phyloP scores from a whole-genome alignment of 2,888 invertebrate species.

The Ferdinandea cuprea region DNA sequence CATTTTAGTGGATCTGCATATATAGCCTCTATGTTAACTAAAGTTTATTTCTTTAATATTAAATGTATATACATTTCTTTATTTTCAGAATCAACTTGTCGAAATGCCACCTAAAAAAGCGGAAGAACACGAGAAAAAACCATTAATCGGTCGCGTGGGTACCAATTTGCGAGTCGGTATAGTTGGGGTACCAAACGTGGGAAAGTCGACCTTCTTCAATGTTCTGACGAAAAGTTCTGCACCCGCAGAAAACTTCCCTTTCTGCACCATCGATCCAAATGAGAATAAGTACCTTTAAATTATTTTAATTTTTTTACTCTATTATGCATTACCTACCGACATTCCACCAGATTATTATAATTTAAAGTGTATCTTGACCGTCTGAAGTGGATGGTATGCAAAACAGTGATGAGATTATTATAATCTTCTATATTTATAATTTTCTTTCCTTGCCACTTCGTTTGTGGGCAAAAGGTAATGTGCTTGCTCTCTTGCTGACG shows the following conservation, averaged over 20 bases:
- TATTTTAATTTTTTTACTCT: constrained; percentile 52
- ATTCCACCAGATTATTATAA: constrained; percentile 55
- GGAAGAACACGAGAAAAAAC: constrained; percentile 93
- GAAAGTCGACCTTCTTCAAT: constrained; percentile 99
- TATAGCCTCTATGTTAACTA: background rate
- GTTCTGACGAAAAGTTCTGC: constrained; percentile 98
- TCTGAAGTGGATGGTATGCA: constrained; percentile 42
- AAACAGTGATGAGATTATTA: constrained; percentile 55
- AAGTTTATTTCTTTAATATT: background rate
- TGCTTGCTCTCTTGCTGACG: constrained; percentile 48
- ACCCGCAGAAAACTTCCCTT: constrained; percentile 99
- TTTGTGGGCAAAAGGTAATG: constrained; percentile 48
- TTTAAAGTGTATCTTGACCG: constrained; percentile 43
- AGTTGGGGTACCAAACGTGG: constrained; percentile 96
- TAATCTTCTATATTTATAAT: constrained; percentile 69
- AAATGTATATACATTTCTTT: too few species aligned
- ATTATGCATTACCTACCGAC: constrained; percentile 20
- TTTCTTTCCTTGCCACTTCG: constrained; percentile 55
- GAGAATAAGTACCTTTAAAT: constrained; percentile 94
- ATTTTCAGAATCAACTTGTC: constrained; percentile 25
- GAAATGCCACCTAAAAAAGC: constrained; percentile 91
- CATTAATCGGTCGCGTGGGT: constrained; percentile 96
- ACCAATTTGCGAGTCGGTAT: constrained; percentile 98
- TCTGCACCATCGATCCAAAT: constrained; percentile 99
- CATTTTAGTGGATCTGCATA: constrained; percentile 11